Conservation (phyloP, 2,797 vertebrate species). For the Staurois parvus region DNA sequence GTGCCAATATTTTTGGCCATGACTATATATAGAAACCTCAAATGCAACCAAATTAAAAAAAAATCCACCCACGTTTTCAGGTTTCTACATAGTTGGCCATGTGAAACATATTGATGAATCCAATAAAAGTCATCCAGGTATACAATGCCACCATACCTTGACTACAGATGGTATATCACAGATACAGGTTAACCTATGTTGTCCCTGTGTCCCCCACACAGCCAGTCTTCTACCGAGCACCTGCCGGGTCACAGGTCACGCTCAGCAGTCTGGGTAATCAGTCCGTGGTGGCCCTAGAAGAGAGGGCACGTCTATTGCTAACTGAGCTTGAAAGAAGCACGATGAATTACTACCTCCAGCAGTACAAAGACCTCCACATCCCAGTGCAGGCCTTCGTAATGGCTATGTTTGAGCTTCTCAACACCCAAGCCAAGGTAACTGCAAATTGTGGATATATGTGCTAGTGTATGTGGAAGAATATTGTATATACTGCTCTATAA, state of each 20-base stretch:
- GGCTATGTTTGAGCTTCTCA: slow-evolving; percentile 93
- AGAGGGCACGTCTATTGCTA: slow-evolving; percentile 90
- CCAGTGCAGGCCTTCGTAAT: slow-evolving; percentile 89
- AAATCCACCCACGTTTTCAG: no score
- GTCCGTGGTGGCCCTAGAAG: slow-evolving; percentile 89
- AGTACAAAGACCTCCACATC: slow-evolving; percentile 88
- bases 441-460: neutral
- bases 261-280: slow-evolving; percentile 95
- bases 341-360: slow-evolving; percentile 94
- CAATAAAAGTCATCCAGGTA: no score
- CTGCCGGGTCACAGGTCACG: slow-evolving; percentile 93
- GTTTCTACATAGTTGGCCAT: no score
- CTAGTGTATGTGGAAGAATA: neutral
- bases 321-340: slow-evolving; percentile 87
- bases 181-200: neutral
- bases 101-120: no score
- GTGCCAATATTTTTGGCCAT: no score
- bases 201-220: slow-evolving; percentile 67
- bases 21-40: no score
- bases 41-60: no score
- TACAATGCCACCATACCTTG: no score
- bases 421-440: slow-evolving; percentile 93
- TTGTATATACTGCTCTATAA: neutral
- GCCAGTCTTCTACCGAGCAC: slow-evolving; percentile 90
- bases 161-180: neutral